A percentile compares a stretch with the other conserved stretches of the same genome.
Evolutionary conservation across 2,888 invertebrate genomes (phyloP).

Genomic region (Synergus umbraculus): DNA sequence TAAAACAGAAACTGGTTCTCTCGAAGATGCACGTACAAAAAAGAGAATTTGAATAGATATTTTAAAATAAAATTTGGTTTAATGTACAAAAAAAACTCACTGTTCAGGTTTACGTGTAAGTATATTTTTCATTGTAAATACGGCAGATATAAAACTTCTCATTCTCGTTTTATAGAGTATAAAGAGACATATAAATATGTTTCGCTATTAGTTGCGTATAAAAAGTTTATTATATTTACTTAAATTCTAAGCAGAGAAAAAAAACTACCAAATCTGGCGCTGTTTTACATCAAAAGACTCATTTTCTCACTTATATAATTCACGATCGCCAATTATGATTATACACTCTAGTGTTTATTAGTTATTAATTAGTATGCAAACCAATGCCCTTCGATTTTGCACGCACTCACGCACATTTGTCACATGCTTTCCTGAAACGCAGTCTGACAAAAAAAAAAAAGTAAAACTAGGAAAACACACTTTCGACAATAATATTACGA

Average conservation of each 20-base stretch:
- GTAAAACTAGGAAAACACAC: neutral
- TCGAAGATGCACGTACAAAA: no score
- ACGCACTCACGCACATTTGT: constrained; percentile 35
- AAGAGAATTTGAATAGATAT: neutral
- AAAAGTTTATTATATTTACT: constrained; percentile 56
- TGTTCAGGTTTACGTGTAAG: constrained; percentile 40
- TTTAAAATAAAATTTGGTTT: neutral
- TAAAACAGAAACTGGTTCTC: no score
- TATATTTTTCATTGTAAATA: constrained; percentile 73
- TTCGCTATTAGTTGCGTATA: constrained; percentile 64
- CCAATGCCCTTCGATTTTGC: constrained; percentile 41
- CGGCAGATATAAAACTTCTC: constrained; percentile 72
- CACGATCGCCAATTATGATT: neutral
- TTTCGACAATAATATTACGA: constrained; percentile 22
- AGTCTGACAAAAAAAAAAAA: neutral
- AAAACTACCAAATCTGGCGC: neutral
- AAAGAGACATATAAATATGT: constrained; percentile 65
- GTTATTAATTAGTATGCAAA: constrained; percentile 26
- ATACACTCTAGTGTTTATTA: constrained; percentile 18
- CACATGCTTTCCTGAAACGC: constrained; percentile 39
- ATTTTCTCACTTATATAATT: constrained; percentile 10
- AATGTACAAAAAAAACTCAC: neutral
- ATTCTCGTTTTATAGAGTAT: constrained; percentile 60
- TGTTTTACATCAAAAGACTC: neutral
- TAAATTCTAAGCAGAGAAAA: constrained; percentile 13